Conservation (phyloP, 1,140 invertebrate genomes). For the Scaptomyza graminum region DNA sequence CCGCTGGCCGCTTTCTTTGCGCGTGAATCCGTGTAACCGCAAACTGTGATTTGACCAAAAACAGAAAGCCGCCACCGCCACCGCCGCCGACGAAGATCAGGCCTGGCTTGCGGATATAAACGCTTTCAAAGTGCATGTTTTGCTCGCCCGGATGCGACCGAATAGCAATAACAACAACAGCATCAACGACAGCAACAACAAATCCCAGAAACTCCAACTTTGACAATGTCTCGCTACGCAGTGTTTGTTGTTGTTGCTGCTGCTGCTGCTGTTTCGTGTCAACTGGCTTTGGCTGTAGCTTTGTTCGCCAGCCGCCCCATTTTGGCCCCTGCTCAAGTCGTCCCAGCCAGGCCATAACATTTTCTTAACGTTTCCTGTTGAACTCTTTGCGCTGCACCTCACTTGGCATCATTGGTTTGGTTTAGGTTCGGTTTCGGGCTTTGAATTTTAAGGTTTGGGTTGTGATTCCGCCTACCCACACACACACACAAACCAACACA, state of each 20-base stretch:
- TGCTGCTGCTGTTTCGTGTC: conserved; percentile 68
- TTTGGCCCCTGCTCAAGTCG: conserved; percentile 42
- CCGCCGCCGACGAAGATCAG: too few relatives aligned
- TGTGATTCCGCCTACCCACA: conserved; percentile 35
- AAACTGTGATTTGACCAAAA: conserved; percentile 80
- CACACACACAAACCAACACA: conserved; percentile 23
- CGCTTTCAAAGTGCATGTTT: conserved; percentile 72
- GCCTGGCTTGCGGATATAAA: conserved; percentile 76
- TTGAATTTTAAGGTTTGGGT: conserved; percentile 8
- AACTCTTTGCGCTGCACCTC: conserved; percentile 41
- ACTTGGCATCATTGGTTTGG: conserved; percentile 19
- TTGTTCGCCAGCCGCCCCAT: conserved; percentile 71
- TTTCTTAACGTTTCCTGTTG: conserved; percentile 76
- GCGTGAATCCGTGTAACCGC: conserved; percentile 81
- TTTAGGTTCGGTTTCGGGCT: conserved; percentile 23
- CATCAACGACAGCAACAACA: not conserved
- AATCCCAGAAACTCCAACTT: conserved; percentile 54
- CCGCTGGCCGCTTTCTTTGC: conserved; percentile 78
- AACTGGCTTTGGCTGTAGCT: conserved; percentile 60
- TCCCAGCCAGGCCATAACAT: conserved; percentile 65
- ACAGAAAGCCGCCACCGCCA: conserved; percentile 54
- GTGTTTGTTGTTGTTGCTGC: conserved; percentile 32
- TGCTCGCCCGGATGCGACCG: conserved; percentile 73
- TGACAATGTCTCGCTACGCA: conserved; percentile 73
- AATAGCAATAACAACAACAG: conserved; percentile 5